A percentile compares a stretch with the other conserved stretches of the same genome.
phyloP scores from a whole-genome alignment of 1,140 invertebrate species.

The Solen grandis region DNA sequence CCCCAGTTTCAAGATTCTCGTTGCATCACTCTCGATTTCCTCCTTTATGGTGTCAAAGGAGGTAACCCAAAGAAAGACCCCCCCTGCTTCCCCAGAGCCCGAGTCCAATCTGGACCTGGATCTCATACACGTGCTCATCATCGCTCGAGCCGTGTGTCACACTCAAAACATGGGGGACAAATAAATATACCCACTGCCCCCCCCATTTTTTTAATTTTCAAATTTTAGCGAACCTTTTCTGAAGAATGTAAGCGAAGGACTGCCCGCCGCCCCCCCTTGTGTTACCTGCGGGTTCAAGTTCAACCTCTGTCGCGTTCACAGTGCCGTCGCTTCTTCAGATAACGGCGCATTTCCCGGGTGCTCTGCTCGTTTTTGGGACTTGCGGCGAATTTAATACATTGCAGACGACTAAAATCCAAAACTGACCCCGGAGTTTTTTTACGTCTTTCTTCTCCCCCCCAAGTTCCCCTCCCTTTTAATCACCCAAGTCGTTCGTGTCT shows the following conservation, averaged over 20 bases:
- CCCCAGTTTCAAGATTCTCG: constrained; percentile 24
- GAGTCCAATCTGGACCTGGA: constrained; percentile 57
- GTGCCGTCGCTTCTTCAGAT: background rate
- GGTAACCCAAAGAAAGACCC: constrained; percentile 55
- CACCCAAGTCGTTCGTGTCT: constrained; percentile 58
- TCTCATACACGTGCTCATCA: constrained; percentile 37
- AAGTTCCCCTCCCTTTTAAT: constrained; percentile 67
- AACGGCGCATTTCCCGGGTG: no score
- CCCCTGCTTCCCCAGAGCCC: constrained; percentile 56
- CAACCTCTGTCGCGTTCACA: no score
- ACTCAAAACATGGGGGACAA: constrained; percentile 48
- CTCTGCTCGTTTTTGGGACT: constrained; percentile 3
- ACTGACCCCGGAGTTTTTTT: constrained; percentile 59
- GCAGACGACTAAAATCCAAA: constrained; percentile 62
- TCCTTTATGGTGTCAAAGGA: constrained; percentile 74
- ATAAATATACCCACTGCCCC: constrained; percentile 51
- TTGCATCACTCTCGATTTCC: constrained; percentile 67
- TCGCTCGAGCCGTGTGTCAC: constrained; percentile 42
- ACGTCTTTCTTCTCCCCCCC: constrained; percentile 58
- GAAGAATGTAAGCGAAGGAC: constrained; percentile 39
- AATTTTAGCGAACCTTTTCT: constrained; percentile 49
- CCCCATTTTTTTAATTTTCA: constrained; percentile 55
- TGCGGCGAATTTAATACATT: no score
- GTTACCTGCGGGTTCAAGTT: no score
- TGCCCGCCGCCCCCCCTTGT: constrained; percentile 9